Evolutionary conservation across 2,888 invertebrate genomes (phyloP), one percentile per base, ranked within the genome.

Genomic region (Noctua janthina): DNA sequence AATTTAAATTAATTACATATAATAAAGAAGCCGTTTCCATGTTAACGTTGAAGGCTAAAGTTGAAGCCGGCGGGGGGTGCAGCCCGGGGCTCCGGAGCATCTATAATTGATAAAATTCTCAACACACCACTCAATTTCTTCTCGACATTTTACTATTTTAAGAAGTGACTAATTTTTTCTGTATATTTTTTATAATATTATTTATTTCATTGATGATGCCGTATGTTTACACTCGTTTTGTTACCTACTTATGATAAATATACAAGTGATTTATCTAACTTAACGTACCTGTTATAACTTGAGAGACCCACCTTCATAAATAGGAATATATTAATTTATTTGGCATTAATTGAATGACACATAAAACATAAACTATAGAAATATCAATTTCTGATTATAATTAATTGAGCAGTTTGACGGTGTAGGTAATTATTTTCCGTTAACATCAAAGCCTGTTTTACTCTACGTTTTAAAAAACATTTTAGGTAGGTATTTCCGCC

Each of bases 41-140:
- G 87, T 86, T 86, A 88, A 84, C 76, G 49, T 78, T 82, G 85
- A 87, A 88, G 87, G 87, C 86, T 89, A 85, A 89, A 86, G 85
- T 88, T 86, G 81, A 85, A 83, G 88, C 88, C 94, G 75, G 91
- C 93, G 91, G 95, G 94, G 94, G 93, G 92, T 90, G 88, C 84
- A 85, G 80, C 74, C 91, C 89, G 89, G 86, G 85, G 74, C 82
- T 83, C 87, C 84, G 84, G 87, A 87, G 87, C 91, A 93, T 93
- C 92, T 90, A 93, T 94, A 94, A 95, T 95, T 95, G 95, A 96
- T 96, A 95, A 95, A 94, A 95, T 95, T 94, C 95, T 95, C 93
- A 92, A 93, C 93, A 93, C 93, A 94, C 94, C 92, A 92, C 92
- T 92, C 92, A 92, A 92, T 92, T 92, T 93, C 93, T 93, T 93